Evolutionary conservation across 2,113 vertebrate genomes (phyloP), one percentile per base, ranked within the genome.

Genomic region (Xenus cinereus): DNA sequence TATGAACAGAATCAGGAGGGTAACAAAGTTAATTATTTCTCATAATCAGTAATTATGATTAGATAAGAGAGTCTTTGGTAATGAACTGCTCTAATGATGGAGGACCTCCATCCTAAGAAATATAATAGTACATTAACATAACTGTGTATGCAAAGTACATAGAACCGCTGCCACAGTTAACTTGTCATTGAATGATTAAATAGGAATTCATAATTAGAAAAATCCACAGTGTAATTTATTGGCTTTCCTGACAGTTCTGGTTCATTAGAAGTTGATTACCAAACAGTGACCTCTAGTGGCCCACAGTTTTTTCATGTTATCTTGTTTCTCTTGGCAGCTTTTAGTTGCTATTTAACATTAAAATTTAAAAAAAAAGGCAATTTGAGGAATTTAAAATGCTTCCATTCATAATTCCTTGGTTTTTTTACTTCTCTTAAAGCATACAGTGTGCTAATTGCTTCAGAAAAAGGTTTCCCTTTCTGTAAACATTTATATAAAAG

Each of bases 121-220:
- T 98, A 98, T 97, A 99, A 98, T 96, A 97, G 96, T 98, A 97
- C 95, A 99, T 99, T 98, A 99, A 98, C 98, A 99, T 99, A 99
- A 98, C 97, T 97, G 97, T 96, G 97, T 98, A 98, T 98, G 98
- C 97, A 98, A 98, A 98, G 95, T 98, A 98, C 97, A 97, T 94
- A 97, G 98, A 98, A 97, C 96, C 33, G 93, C 95, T 97, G 98
- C 97, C 97, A 97, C 96, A 96, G 98, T 98, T 98, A 97, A 98
- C 98, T 97, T 99, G 99, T 99, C 99, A 98, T 97, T 99, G 99
- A 99, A 98, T 98, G 99, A 99, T 99, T 99, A 99, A 99, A 98
- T 95, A 98, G 95, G 99, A 99, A 99, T 99, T 98, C 98, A 99
- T 99, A 99, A 99, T 99, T 99, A 99, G 98, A 98, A 97, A 98